Evolutionary conservation across 1,140 invertebrate species (phyloP).

Genomic region (Drosophila nigrodunni): DNA sequence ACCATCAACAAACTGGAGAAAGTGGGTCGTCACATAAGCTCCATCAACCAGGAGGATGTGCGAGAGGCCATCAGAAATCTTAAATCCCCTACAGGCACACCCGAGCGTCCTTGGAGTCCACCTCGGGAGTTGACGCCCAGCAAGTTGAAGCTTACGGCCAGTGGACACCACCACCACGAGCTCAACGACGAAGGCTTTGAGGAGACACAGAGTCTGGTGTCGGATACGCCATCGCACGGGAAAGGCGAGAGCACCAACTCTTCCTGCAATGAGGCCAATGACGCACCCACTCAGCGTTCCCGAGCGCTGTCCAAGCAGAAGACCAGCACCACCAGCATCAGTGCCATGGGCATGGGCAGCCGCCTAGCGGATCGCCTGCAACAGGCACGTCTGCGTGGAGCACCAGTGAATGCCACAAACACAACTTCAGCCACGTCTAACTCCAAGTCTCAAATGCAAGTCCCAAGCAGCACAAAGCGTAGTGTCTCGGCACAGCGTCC

Average conservation of each 20-base stretch:
- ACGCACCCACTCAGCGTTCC: slow-evolving; percentile 56
- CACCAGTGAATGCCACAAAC: slow-evolving; percentile 7
- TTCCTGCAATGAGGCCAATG: slow-evolving; percentile 87
- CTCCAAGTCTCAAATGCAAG: slow-evolving; percentile 61
- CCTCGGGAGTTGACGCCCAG: slow-evolving; percentile 71
- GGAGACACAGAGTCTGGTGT: slow-evolving; percentile 93
- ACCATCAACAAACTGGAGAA: slow-evolving; percentile 85
- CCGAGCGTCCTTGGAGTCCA: slow-evolving; percentile 86
- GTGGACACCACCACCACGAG: slow-evolving; percentile 87
- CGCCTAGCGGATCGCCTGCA: slow-evolving; percentile 75
- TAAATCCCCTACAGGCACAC: slow-evolving; percentile 86
- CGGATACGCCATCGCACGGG: slow-evolving; percentile 92
- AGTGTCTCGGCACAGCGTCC: slow-evolving; percentile 66
- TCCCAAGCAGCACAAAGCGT: slow-evolving; percentile 50
- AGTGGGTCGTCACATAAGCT: slow-evolving; percentile 85
- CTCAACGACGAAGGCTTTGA: slow-evolving; percentile 95
- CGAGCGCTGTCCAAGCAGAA: slow-evolving; percentile 63
- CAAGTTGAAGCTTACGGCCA: slow-evolving; percentile 53
- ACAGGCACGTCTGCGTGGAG: slow-evolving; percentile 54
- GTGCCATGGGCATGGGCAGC: slow-evolving; percentile 70
- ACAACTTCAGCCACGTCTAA: no score
- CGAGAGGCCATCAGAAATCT: slow-evolving; percentile 87
- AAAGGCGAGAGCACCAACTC: slow-evolving; percentile 86
- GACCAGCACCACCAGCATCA: slow-evolving; percentile 65
- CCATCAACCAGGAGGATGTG: slow-evolving; percentile 88